These are phyloP conservation scores for Cladopsammia gracilis DNA, from an alignment of 64 coral and sea anemone species.

Conservation along the genomic window DNA sequence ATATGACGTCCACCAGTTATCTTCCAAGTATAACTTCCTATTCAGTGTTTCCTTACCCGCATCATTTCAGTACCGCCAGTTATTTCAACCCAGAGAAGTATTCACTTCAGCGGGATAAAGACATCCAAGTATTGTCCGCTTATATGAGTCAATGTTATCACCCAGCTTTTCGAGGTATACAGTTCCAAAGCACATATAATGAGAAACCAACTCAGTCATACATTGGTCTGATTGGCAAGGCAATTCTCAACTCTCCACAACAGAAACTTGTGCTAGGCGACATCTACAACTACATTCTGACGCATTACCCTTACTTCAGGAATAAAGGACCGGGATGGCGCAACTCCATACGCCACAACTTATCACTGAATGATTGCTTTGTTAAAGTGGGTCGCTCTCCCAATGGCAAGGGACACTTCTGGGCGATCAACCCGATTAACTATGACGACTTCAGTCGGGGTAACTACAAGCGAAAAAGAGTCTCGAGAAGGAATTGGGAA, in stretches of 20 bases:
- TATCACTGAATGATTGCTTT: too few relatives aligned
- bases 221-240: conserved; percentile 66
- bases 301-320: too few relatives aligned
- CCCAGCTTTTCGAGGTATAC: neutral
- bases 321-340: too few relatives aligned
- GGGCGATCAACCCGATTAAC: too few relatives aligned
- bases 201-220: conserved; percentile 76
- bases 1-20: neutral
- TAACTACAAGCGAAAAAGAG: too few relatives aligned
- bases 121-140: neutral
- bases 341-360: too few relatives aligned
- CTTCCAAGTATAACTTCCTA: neutral
- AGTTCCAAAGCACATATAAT: conserved; percentile 29
- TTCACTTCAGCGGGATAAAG: neutral
- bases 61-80: neutral
- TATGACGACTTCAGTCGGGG: too few relatives aligned
- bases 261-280: conserved; percentile 47
- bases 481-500: too few relatives aligned
- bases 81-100: neutral
- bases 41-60: neutral
- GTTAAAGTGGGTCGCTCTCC: too few relatives aligned
- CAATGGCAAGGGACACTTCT: too few relatives aligned
- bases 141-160: neutral
- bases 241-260: conserved; percentile 68
- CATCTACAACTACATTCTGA: too few relatives aligned